A percentile compares a stretch with the other conserved stretches of the same genome.
phyloP scores from a whole-genome alignment of 2,888 invertebrate species.

The Cheiracanthium punctorium region DNA sequence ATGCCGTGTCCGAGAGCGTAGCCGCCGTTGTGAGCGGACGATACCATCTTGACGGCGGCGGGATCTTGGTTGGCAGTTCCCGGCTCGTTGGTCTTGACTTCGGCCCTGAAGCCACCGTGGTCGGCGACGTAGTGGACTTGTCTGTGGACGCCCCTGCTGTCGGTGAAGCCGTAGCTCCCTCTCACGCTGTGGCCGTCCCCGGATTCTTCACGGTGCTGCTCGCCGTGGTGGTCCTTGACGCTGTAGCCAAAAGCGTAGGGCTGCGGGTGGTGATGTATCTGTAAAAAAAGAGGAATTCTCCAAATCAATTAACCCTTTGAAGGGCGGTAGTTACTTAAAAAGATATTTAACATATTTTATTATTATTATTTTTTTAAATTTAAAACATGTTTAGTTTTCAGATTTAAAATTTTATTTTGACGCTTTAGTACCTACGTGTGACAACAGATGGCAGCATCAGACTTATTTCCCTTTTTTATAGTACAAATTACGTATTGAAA shows the following conservation, averaged over 20 bases:
- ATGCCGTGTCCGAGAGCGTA: background rate
- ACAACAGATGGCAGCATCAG: too few relatives aligned
- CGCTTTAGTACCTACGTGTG: too few relatives aligned
- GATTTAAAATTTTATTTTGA: too few relatives aligned
- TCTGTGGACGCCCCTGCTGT: background rate
- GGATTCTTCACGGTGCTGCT: background rate
- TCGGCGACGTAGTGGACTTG: background rate
- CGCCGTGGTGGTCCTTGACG: background rate
- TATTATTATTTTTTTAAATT: too few relatives aligned
- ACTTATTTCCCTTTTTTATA: too few relatives aligned
- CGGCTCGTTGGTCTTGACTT: background rate
- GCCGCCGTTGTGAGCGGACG: background rate
- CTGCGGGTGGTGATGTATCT: background rate
- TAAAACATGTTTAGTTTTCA: too few relatives aligned
- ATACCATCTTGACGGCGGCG: background rate
- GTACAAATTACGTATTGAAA: too few relatives aligned
- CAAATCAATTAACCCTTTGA: too few relatives aligned
- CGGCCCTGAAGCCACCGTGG: background rate
- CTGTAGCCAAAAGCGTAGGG: background rate
- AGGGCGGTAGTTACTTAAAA: too few relatives aligned
- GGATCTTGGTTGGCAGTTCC: slow-evolving; percentile 3
- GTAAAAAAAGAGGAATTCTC: too few relatives aligned
- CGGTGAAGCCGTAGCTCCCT: background rate
- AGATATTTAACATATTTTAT: too few relatives aligned
- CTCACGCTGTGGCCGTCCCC: background rate